Percentiles rank a stretch among this genome's conserved stretches.
Conservation (phyloP, 1,140 invertebrate species). For the Solenopsis fugax region DNA sequence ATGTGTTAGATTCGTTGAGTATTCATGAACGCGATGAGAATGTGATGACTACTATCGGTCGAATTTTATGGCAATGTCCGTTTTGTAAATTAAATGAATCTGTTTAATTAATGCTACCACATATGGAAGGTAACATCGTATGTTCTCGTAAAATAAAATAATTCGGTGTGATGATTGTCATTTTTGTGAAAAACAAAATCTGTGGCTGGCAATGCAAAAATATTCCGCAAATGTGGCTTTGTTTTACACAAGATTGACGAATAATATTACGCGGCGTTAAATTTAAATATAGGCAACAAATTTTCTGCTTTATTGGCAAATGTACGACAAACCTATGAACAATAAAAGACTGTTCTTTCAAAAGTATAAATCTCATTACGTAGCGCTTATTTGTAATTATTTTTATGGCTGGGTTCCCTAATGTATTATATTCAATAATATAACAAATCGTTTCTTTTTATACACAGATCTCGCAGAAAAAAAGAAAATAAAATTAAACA, state of each 20-base stretch:
- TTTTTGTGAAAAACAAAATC: slow-evolving; percentile 20
- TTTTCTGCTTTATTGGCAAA: not conserved
- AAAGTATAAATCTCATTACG: not conserved
- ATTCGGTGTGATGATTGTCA: slow-evolving; percentile 20
- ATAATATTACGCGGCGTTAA: not conserved
- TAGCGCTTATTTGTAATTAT: not conserved
- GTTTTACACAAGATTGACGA: slow-evolving; percentile 22
- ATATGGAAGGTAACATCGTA: not conserved
- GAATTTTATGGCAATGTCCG: slow-evolving; percentile 42
- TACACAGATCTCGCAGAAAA: too few relatives aligned
- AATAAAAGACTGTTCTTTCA: not conserved
- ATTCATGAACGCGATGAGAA: slow-evolving; percentile 27
- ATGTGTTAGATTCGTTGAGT: not conserved
- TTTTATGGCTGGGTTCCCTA: not conserved
- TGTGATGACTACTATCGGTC: not conserved
- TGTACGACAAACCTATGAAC: not conserved
- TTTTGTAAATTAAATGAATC: slow-evolving; percentile 27
- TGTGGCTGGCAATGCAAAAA: not conserved
- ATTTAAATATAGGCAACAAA: not conserved
- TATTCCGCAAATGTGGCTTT: slow-evolving; percentile 19
- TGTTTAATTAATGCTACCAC: slow-evolving; percentile 64
- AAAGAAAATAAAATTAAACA: not conserved
- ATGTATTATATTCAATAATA: not conserved
- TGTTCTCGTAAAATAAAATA: slow-evolving; percentile 38
- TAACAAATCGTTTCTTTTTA: not conserved